Conservation (phyloP, 2,113 vertebrate genomes). For the Nannospalax galili region DNA sequence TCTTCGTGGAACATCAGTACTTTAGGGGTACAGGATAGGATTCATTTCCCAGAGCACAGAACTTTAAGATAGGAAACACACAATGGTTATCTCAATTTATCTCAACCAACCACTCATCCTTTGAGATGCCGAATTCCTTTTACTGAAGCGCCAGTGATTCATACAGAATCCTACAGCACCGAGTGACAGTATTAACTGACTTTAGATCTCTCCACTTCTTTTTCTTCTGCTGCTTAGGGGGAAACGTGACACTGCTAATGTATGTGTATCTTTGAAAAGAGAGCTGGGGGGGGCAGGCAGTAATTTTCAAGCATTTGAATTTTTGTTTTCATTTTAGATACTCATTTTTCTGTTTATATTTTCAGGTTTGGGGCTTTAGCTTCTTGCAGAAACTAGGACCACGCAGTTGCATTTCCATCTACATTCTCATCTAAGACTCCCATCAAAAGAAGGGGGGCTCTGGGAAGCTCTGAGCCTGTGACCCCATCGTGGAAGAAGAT, state of each 20-base stretch:
- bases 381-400: constrained; percentile 44
- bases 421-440: not conserved
- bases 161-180: not conserved
- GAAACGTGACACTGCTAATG: not conserved
- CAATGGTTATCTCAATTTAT: not conserved
- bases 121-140: constrained; percentile 15
- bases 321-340: constrained; percentile 21
- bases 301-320: constrained; percentile 46
- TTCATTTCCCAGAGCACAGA: constrained; percentile 34
- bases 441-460: constrained; percentile 53
- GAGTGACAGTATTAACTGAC: not conserved
- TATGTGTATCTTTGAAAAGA: constrained; percentile 33
- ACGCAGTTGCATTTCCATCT: constrained; percentile 4
- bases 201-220: not conserved
- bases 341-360: constrained; percentile 67
- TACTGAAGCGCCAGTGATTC: constrained; percentile 58
- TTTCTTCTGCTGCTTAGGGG: constrained; percentile 12
- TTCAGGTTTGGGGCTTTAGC: constrained; percentile 65
- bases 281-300: not conserved
- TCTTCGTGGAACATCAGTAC: not conserved
- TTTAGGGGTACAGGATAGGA: not conserved
- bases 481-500: constrained; percentile 54
- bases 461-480: constrained; percentile 58
- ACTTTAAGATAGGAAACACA: constrained; percentile 30
- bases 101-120: not conserved